Conservation (phyloP, 2,797 vertebrate species). For the Platyrinchus mystaceus region DNA sequence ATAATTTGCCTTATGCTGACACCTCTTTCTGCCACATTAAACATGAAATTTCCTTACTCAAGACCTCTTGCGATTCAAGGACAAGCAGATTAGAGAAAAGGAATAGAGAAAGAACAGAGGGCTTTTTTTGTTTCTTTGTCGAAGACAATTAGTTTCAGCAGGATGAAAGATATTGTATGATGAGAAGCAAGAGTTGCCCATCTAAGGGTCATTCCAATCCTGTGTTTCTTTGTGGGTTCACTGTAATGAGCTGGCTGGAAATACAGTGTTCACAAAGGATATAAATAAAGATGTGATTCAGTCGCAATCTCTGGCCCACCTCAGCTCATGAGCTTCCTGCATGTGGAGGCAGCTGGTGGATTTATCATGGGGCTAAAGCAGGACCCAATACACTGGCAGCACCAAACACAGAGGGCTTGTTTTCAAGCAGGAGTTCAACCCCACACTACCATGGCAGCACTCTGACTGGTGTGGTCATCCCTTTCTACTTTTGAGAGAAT, state of each 20-base stretch:
- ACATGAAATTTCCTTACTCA: background rate
- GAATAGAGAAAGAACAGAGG: background rate
- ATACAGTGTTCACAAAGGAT: background rate
- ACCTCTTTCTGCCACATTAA: background rate
- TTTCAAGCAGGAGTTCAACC: background rate
- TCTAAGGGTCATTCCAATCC: background rate
- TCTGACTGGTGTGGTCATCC: background rate
- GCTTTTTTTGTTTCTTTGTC: background rate
- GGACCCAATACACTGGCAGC: background rate
- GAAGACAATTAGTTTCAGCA: background rate
- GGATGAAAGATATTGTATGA: background rate
- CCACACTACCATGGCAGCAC: background rate
- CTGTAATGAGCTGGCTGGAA: background rate
- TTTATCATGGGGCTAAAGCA: background rate
- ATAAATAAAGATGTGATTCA: background rate
- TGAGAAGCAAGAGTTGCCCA: background rate
- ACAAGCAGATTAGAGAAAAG: background rate
- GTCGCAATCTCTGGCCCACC: background rate
- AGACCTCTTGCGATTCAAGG: background rate
- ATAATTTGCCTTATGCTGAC: background rate
- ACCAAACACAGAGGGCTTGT: rapidly evolving
- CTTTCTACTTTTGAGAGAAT: background rate
- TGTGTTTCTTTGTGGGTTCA: background rate
- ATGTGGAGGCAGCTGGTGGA: background rate
- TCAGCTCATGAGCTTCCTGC: background rate